Percentiles rank a stretch among this genome's conserved stretches.
Evolutionary conservation across 2,113 vertebrate species (phyloP).

Genomic region (Lycocorax pyrrhopterus): DNA sequence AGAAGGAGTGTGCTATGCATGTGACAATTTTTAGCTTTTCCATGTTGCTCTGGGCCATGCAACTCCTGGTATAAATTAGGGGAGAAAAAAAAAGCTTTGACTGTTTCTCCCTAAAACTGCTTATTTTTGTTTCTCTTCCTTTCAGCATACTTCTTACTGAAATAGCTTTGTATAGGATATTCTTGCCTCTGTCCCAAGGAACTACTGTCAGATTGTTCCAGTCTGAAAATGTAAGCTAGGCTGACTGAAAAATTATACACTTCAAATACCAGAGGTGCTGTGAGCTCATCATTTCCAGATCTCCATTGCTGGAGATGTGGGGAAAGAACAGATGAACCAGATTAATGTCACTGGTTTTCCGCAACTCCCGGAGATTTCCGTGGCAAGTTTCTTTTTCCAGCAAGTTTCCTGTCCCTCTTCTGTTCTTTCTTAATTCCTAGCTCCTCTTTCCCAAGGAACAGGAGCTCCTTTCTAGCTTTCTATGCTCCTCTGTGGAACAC

Average conservation of each 20-base stretch:
- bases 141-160: not conserved
- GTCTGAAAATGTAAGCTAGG: not conserved
- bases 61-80: not conserved
- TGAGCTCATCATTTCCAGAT: not conserved
- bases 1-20: accelerated
- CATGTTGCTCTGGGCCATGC: not conserved
- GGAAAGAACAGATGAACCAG: not conserved
- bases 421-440: not conserved
- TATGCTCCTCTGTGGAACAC: not conserved
- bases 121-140: not conserved
- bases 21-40: not conserved
- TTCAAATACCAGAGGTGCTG: not conserved
- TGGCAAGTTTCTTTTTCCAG: not conserved
- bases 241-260: not conserved
- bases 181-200: not conserved
- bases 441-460: not conserved
- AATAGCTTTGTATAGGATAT: not conserved
- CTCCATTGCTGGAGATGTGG: not conserved
- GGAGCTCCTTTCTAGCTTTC: not conserved
- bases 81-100: not conserved
- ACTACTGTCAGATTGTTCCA: not conserved
- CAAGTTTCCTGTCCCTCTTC: not conserved
- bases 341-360: not conserved
- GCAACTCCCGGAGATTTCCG: not conserved
- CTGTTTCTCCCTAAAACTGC: not conserved